Conservation (phyloP, 2,888 invertebrate genomes). For the Noctua fimbriata region DNA sequence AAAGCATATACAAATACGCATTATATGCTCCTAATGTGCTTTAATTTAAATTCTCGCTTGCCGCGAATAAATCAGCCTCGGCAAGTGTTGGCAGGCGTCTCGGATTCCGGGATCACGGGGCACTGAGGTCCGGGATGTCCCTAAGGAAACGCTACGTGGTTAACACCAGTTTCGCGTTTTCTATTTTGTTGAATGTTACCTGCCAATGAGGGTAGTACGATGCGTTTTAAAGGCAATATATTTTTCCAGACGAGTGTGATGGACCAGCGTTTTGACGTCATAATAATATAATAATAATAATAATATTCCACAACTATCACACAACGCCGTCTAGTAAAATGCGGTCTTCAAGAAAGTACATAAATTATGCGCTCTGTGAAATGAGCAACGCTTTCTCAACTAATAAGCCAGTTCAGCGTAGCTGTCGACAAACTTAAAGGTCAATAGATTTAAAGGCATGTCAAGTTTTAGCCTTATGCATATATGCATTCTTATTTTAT, state of each 20-base stretch:
- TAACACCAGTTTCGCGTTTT: slow-evolving; percentile 21
- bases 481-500: not conserved
- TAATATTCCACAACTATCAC: too few species aligned
- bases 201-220: slow-evolving; percentile 20
- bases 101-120: slow-evolving; percentile 46
- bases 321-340: too few species aligned
- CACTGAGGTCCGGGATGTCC: slow-evolving; percentile 52
- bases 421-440: not conserved
- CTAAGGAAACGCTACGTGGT: slow-evolving; percentile 48
- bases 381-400: not conserved
- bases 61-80: slow-evolving; percentile 72
- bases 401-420: not conserved
- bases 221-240: not conserved
- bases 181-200: slow-evolving; percentile 35
- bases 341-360: not conserved
- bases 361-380: not conserved
- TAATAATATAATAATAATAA: too few species aligned
- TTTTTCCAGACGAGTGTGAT: not conserved
- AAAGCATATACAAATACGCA: slow-evolving; percentile 17
- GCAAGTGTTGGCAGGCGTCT: slow-evolving; percentile 64
- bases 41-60: slow-evolving; percentile 75
- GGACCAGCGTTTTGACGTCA: not conserved
- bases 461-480: not conserved
- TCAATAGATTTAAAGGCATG: not conserved
- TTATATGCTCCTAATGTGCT: slow-evolving; percentile 60